These are phyloP conservation scores for Nymphalis urticae DNA, from an alignment of 2,888 invertebrate genomes.

Conservation along the genomic window DNA sequence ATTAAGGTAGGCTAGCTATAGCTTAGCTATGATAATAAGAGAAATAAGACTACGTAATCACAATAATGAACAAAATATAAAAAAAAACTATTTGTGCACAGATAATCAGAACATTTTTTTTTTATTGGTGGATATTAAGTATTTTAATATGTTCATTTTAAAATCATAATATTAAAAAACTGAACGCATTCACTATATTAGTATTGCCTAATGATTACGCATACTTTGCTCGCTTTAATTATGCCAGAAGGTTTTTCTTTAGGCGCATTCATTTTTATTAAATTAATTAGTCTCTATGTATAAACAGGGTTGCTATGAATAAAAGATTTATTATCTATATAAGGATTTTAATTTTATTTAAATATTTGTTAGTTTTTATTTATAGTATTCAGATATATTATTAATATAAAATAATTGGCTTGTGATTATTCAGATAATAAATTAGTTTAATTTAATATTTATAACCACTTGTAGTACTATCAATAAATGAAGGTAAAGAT, in stretches of 20 bases:
- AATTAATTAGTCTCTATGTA: slow-evolving; percentile 36
- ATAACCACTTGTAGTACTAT: no score
- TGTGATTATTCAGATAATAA: no score
- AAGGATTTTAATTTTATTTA: background rate
- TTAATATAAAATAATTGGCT: no score
- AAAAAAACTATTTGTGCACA: no score
- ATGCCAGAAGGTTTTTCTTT: slow-evolving; percentile 34
- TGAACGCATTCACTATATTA: slow-evolving; percentile 29
- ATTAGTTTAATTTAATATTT: no score
- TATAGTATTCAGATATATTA: background rate
- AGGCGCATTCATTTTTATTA: slow-evolving; percentile 35
- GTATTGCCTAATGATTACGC: slow-evolving; percentile 40
- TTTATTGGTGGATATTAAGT: background rate
- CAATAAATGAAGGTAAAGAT: no score
- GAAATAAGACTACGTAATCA: no score
- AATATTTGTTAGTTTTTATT: background rate
- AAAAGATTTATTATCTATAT: background rate
- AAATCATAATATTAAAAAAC: slow-evolving; percentile 5
- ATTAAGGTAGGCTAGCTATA: no score
- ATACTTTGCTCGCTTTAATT: slow-evolving; percentile 37
- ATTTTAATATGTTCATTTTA: background rate
- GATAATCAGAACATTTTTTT: no score
- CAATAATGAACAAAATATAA: no score
- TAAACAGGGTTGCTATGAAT: slow-evolving; percentile 26
- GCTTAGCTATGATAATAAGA: no score